phyloP scores from a whole-genome alignment of 2,113 vertebrate species.

The Panthera leo region DNA sequence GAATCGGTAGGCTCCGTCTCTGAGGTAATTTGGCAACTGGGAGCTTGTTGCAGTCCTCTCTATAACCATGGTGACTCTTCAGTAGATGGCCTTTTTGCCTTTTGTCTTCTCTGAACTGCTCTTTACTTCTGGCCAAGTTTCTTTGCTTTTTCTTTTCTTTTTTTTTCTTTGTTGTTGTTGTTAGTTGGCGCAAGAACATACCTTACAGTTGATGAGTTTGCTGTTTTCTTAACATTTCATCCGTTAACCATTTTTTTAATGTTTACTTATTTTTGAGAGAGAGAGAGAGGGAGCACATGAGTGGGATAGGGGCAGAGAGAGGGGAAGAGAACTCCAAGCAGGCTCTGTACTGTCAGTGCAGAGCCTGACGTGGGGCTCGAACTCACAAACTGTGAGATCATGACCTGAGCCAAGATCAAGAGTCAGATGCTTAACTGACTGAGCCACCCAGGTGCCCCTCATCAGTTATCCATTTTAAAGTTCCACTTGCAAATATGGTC shows the following conservation, averaged over 20 bases:
- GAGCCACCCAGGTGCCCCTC: too few species aligned
- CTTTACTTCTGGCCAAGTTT: constrained; percentile 1
- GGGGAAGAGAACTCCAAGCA: too few species aligned
- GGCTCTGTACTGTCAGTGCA: too few species aligned
- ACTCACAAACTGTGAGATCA: too few species aligned
- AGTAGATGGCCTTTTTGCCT: neutral
- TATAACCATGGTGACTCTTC: neutral
- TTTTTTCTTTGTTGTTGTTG: neutral
- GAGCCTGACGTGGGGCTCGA: too few species aligned
- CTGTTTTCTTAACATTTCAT: constrained; percentile 58
- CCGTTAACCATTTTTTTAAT: neutral
- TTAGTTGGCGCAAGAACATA: constrained; percentile 45
- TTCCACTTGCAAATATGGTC: constrained; percentile 37
- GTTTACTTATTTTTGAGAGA: too few species aligned
- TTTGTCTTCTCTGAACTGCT: neutral
- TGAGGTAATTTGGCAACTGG: neutral
- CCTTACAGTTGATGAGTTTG: constrained; percentile 44
- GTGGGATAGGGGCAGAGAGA: too few species aligned
- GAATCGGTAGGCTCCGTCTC: neutral
- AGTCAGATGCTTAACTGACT: too few species aligned
- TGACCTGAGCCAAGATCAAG: too few species aligned
- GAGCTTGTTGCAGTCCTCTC: neutral
- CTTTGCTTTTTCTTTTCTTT: neutral
- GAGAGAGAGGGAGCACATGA: too few species aligned
- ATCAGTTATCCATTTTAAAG: constrained; percentile 16